Conservation (phyloP, 2,113 vertebrate species). For the Gallinago jamesoni region DNA sequence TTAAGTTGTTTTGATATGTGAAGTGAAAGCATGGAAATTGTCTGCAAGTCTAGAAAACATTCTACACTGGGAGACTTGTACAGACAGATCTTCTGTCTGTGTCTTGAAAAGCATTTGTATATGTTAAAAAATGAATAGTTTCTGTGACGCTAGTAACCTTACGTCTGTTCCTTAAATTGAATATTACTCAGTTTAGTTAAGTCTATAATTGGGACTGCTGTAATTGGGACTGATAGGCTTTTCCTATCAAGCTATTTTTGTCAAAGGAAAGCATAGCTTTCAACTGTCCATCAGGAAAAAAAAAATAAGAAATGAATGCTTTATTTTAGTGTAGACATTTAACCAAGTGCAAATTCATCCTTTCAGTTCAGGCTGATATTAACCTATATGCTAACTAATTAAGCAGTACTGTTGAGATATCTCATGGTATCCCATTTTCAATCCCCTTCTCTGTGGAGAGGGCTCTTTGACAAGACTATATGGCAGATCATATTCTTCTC, state of each 20-base stretch:
- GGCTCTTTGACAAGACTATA: not conserved
- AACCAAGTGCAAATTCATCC: not conserved
- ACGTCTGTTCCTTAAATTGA: not conserved
- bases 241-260: not conserved
- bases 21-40: not conserved
- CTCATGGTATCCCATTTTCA: not conserved
- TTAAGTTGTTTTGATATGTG: not conserved
- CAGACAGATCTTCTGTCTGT: not conserved
- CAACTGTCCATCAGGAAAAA: not conserved
- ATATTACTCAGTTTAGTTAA: not conserved
- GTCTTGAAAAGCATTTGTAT: not conserved
- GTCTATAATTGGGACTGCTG: not conserved
- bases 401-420: fast-evolving
- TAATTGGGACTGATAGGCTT: not conserved
- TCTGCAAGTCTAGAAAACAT: not conserved
- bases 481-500: not conserved
- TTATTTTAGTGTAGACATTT: not conserved
- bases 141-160: not conserved
- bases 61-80: not conserved
- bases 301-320: not conserved
- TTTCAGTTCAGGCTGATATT: not conserved
- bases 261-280: not conserved
- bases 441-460: not conserved
- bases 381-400: not conserved
- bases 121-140: not conserved